These are phyloP conservation scores for Turritopsis rubra DNA, from an alignment of 30 jellyfish, hydroid and myxozoan genomes.

Conservation along the genomic window DNA sequence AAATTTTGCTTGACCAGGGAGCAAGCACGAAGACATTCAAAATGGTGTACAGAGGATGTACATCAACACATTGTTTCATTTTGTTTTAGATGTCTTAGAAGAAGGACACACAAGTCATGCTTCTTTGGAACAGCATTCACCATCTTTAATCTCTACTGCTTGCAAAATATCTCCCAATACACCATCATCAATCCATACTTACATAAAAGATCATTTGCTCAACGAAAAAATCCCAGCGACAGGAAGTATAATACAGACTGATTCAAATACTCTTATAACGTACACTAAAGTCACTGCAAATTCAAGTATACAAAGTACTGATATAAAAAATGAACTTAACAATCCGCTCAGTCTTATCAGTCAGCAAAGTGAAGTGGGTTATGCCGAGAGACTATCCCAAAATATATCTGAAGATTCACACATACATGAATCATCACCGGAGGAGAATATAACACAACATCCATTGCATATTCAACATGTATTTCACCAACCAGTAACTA, in stretches of 20 bases:
- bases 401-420: background rate
- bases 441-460: slow-evolving; percentile 5
- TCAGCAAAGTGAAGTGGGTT: background rate
- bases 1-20: too few species aligned
- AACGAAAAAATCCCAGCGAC: background rate
- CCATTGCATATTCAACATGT: slow-evolving; percentile 46
- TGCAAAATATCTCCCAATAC: background rate
- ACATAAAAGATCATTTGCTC: background rate
- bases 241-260: background rate
- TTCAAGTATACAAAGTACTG: background rate
- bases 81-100: background rate
- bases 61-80: too few species aligned
- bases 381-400: background rate
- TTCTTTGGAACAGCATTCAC: background rate
- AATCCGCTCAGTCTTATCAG: background rate
- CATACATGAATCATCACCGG: background rate
- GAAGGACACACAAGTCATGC: background rate
- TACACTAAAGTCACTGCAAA: background rate
- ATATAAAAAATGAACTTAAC: background rate
- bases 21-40: too few species aligned
- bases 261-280: background rate
- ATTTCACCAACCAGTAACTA: slow-evolving; percentile 30
- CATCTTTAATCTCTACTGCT: background rate
- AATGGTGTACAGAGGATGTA: too few species aligned
- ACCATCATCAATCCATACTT: background rate